Conservation (phyloP, 2,797 vertebrate genomes). For the Crotalus adamanteus region DNA sequence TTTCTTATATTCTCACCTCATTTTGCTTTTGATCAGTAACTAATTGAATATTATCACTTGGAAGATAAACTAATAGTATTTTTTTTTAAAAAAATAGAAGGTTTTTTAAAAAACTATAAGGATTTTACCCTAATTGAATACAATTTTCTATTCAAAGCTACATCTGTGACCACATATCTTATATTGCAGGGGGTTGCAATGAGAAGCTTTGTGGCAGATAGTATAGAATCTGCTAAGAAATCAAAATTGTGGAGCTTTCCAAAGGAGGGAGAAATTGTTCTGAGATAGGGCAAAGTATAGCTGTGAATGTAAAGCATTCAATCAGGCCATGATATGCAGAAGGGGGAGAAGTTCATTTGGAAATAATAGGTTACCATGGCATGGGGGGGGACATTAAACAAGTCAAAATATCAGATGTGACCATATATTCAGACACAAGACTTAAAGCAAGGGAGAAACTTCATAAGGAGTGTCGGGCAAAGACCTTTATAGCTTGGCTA, state of each 20-base stretch:
- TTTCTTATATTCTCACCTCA: conserved; percentile 55
- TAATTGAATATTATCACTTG: conserved; percentile 45
- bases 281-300: not conserved
- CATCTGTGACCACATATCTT: not conserved
- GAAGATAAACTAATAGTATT: not conserved
- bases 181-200: not conserved
- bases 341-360: not conserved
- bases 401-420: not conserved
- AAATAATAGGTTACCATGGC: not conserved
- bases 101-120: not conserved
- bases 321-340: not conserved
- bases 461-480: not conserved
- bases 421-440: not conserved
- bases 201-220: not conserved
- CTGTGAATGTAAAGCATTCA: not conserved
- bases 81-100: not conserved
- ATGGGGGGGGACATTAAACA: not conserved
- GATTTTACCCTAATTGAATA: not conserved
- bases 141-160: not conserved
- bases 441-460: not conserved
- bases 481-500: not conserved
- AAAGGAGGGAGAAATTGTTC: not conserved
- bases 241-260: not conserved
- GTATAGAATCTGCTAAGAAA: not conserved
- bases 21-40: conserved; percentile 57